Conservation (phyloP, 1,140 invertebrate species). For the Drosophila ananassae region DNA sequence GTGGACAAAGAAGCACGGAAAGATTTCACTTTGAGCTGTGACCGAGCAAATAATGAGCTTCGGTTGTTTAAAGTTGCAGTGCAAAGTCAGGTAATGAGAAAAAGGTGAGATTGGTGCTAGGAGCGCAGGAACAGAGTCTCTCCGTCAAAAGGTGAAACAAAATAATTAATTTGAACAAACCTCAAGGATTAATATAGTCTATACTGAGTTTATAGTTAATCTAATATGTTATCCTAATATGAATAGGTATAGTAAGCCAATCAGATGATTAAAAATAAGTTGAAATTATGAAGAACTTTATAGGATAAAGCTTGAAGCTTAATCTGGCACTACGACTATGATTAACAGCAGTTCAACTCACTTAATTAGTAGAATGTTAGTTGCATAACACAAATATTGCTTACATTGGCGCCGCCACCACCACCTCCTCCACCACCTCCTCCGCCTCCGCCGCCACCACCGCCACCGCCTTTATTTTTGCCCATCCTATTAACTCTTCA, state of each 20-base stretch:
- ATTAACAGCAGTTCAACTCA: slow-evolving; percentile 49
- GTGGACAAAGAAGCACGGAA: slow-evolving; percentile 46
- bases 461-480: slow-evolving; percentile 75
- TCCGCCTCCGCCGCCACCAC: slow-evolving; percentile 42
- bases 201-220: background rate
- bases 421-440: slow-evolving; percentile 44
- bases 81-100: slow-evolving; percentile 48
- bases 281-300: no score
- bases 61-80: slow-evolving; percentile 37
- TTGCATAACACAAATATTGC: slow-evolving; percentile 84
- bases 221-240: no score
- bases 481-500: slow-evolving; percentile 66
- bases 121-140: background rate
- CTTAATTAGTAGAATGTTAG: slow-evolving; percentile 58
- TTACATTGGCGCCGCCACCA: slow-evolving; percentile 77
- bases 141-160: background rate
- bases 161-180: background rate
- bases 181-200: background rate
- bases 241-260: no score
- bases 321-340: background rate
- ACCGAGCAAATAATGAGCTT: slow-evolving; percentile 51
- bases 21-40: slow-evolving; percentile 48
- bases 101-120: slow-evolving; percentile 32
- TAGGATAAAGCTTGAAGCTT: no score
- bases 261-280: no score